Conservation (phyloP, 2,113 vertebrate species). For the Neoarius graeffei region DNA sequence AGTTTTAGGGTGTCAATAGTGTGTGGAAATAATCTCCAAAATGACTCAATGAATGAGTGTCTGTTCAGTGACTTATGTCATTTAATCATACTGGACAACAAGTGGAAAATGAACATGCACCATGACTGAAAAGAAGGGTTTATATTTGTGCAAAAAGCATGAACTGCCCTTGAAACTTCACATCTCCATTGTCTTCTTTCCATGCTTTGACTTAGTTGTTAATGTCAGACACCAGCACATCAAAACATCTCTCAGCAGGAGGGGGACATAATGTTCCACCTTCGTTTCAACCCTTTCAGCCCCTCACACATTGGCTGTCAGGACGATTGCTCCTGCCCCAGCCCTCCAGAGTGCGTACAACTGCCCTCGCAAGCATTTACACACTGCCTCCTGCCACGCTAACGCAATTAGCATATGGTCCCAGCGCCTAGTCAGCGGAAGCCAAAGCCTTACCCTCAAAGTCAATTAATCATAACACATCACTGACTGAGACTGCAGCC, state of each 20-base stretch:
- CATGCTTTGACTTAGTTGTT: constrained; percentile 30
- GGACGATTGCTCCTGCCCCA: constrained; percentile 34
- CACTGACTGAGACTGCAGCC: constrained; percentile 23
- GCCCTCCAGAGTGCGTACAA: constrained; percentile 39
- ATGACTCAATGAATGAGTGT: background rate
- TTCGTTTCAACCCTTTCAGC: constrained; percentile 45
- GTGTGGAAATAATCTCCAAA: background rate
- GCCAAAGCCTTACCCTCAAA: constrained; percentile 66
- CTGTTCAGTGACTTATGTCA: background rate
- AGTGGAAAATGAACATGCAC: background rate
- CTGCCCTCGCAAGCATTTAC: constrained; percentile 48
- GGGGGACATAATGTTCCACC: constrained; percentile 45
- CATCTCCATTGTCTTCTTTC: constrained; percentile 21
- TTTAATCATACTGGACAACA: background rate
- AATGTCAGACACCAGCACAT: constrained; percentile 38
- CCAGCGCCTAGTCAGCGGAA: constrained; percentile 63
- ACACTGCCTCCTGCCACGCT: constrained; percentile 63
- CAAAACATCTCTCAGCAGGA: constrained; percentile 51
- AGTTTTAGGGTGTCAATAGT: background rate
- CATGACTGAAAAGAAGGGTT: background rate
- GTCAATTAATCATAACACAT: constrained; percentile 69
- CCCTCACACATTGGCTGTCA: constrained; percentile 26
- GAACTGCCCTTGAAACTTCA: background rate
- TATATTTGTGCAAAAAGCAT: background rate
- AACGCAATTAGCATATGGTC: constrained; percentile 71